A percentile compares a stretch with the other conserved stretches of the same genome.
Conservation (phyloP, 2,888 invertebrate species). For the Melinaea marsaeus region DNA sequence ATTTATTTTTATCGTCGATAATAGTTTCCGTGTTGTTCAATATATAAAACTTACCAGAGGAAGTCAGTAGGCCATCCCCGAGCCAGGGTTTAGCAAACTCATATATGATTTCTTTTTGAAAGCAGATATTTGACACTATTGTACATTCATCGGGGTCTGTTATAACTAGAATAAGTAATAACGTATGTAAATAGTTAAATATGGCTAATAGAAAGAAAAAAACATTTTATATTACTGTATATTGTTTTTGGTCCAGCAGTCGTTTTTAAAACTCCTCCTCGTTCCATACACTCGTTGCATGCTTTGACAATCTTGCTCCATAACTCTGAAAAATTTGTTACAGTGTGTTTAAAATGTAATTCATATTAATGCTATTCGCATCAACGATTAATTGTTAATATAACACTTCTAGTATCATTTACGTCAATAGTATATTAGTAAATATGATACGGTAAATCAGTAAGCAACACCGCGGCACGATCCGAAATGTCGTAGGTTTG, state of each 20-base stretch:
- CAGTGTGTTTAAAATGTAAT: slow-evolving; percentile 18
- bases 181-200: no score
- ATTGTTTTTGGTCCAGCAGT: slow-evolving; percentile 53
- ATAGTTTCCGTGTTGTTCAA: slow-evolving; percentile 7
- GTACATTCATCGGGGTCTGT: slow-evolving; percentile 60
- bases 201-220: no score
- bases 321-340: slow-evolving; percentile 28
- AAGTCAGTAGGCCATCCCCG: slow-evolving; percentile 49
- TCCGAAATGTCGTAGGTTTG: no score
- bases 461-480: no score
- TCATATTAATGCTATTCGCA: no score
- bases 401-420: no score
- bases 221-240: slow-evolving; percentile 44
- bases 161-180: slow-evolving; percentile 42
- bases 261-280: slow-evolving; percentile 53
- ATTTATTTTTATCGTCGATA: no score
- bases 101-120: slow-evolving; percentile 59
- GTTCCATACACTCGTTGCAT: slow-evolving; percentile 43
- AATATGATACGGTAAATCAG: no score
- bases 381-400: no score
- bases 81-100: slow-evolving; percentile 62
- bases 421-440: no score
- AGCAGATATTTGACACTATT: slow-evolving; percentile 53
- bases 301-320: slow-evolving; percentile 49
- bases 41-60: no score